These are phyloP conservation scores for Caenorhabditis angaria DNA, from an alignment of 2,888 invertebrate species.

Conservation along the genomic window DNA sequence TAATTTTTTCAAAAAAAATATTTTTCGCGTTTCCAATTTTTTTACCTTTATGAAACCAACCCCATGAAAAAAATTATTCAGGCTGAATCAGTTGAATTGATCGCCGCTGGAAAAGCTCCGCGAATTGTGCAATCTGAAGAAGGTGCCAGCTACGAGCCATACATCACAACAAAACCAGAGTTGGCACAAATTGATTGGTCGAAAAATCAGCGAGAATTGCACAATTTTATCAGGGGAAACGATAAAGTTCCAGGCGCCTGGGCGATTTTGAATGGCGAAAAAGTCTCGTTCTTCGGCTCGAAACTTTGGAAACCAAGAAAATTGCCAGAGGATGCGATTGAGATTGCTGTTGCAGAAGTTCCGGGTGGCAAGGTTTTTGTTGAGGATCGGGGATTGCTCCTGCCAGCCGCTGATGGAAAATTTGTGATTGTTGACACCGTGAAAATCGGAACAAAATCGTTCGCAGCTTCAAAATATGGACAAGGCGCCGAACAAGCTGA, in stretches of 20 bases:
- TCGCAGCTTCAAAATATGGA: conserved; percentile 78
- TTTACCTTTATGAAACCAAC: background rate
- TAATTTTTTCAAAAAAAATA: no score
- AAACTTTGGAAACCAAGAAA: conserved; percentile 78
- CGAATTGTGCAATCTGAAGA: conserved; percentile 83
- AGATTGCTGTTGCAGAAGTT: conserved; percentile 57
- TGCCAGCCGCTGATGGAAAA: conserved; percentile 84
- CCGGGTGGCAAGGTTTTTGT: conserved; percentile 52
- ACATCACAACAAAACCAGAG: conserved; percentile 76
- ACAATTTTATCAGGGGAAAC: conserved; percentile 91
- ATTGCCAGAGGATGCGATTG: conserved; percentile 75
- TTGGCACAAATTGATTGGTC: conserved; percentile 78
- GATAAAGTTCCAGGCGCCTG: conserved; percentile 95
- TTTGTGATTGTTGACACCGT: conserved; percentile 84
- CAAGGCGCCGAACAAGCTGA: conserved; percentile 76
- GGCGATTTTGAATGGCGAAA: conserved; percentile 76
- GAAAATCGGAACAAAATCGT: conserved; percentile 83
- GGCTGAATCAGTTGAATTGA: conserved; percentile 84
- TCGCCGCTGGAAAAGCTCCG: conserved; percentile 84
- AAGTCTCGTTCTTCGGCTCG: conserved; percentile 84
- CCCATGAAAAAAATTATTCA: conserved; percentile 47
- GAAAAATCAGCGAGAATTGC: conserved; percentile 77
- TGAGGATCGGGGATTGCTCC: conserved; percentile 79
- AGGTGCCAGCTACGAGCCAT: conserved; percentile 90
- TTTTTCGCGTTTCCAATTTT: no score